Evolutionary conservation across 2,113 vertebrate genomes (phyloP).

Genomic region (Notarius lentiginosus): DNA sequence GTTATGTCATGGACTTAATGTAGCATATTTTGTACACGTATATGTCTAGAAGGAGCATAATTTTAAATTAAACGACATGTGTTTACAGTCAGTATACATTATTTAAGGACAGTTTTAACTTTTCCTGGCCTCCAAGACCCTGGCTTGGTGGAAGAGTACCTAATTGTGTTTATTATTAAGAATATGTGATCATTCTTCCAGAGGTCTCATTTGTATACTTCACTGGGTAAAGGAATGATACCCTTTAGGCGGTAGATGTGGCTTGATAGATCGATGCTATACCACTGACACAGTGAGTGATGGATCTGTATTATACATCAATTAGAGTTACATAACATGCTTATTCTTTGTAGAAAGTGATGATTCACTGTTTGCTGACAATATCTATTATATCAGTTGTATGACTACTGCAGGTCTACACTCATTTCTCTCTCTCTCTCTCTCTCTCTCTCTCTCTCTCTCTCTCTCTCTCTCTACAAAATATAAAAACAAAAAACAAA

Average conservation of each 20-base stretch:
- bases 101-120: neutral
- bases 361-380: neutral
- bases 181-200: neutral
- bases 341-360: constrained; percentile 1
- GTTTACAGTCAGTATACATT: neutral
- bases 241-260: constrained; percentile 7
- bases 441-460: no score
- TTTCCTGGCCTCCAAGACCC: neutral
- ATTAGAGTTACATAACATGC: constrained; percentile 2
- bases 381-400: neutral
- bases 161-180: neutral
- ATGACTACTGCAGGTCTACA: neutral
- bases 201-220: neutral
- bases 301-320: constrained; percentile 7
- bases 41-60: neutral
- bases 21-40: neutral
- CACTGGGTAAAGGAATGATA: constrained; percentile 6
- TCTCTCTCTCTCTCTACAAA: no score
- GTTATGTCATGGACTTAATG: neutral
- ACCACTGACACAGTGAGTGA: neutral
- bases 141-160: neutral
- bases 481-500: no score
- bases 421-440: neutral
- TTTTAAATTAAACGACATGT: neutral
- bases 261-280: neutral